Base-by-base conservation (phyloP, 2,888 invertebrate species). In the Caenorhabditis sp. region DNA sequence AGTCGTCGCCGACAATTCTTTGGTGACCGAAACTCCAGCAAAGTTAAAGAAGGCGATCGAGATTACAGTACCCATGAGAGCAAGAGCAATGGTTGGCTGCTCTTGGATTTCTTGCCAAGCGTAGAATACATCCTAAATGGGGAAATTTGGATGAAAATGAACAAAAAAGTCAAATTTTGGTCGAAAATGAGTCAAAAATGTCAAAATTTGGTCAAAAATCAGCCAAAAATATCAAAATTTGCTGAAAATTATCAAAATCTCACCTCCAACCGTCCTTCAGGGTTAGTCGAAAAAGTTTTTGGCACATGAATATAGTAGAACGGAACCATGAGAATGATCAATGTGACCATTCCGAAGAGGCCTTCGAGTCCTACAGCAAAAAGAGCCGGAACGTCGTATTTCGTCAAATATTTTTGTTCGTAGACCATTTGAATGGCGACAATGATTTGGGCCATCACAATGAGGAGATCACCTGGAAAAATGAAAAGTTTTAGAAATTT, bases 321-420 rank as follows among this genome's bases (percentile, higher is more conserved):
- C 0, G 93, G 93, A 64, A 93, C 89, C 83, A 93, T 91, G 12
- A 93, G 88, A 0, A 92, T 17, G 17, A 68, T 63, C 21, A 86
- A 77, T 31, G 84, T 83, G 8, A 75, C 65, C 77, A 83, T 79
- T 26, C 83, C 84, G 64, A 85, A 82, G n/a, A 83, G 60, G 67
- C 85, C 83, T 65, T 97, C 95, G 93, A 94, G 94, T 8, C 97
- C 96, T 23, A 95, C 93, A 5, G 94, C 95, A 88, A 94, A 93
- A 71, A 97, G 89, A 0, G 96, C 92, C 0, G 94, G 93, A 59
- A 96, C 93, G 89, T 95, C 93, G 82, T 92, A 91, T 60, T 93
- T 92, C 69, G 92, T 90, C 0, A 97, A 92, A 88, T 92, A 82
- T 89, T 94, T 94, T 88, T 97, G 96, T 89, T 97, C 97, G 76